phyloP scores from a whole-genome alignment of 1,140 invertebrate genomes.

The Drosophila biarmipes region DNA sequence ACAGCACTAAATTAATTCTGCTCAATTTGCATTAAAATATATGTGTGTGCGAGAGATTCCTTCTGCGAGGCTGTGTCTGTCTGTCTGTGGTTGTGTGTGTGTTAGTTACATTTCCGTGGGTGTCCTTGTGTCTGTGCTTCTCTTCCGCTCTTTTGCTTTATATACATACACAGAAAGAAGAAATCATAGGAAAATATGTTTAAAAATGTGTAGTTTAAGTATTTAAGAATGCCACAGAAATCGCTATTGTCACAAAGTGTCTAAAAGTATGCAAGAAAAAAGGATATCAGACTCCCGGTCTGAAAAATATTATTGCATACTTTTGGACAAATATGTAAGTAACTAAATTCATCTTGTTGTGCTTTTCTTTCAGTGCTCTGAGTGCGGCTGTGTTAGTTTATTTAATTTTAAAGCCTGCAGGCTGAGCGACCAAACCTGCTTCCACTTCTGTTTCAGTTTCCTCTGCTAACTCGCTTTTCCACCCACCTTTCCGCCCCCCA shows the following conservation, averaged over 20 bases:
- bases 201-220: too few relatives aligned
- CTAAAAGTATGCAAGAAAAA: too few relatives aligned
- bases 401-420: constrained; percentile 68
- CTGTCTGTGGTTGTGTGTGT: constrained; percentile 24
- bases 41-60: constrained; percentile 38
- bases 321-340: neutral
- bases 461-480: constrained; percentile 3
- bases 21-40: constrained; percentile 83
- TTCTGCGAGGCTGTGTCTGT: constrained; percentile 13
- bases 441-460: constrained; percentile 26
- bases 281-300: too few relatives aligned
- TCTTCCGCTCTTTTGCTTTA: constrained; percentile 5
- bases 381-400: constrained; percentile 54
- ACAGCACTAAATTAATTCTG: constrained; percentile 82
- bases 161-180: neutral
- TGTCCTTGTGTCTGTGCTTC: constrained; percentile 16
- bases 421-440: constrained; percentile 36
- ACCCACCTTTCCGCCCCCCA: neutral
- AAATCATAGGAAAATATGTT: neutral
- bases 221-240: too few relatives aligned
- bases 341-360: neutral
- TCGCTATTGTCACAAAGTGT: too few relatives aligned
- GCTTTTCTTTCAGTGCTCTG: neutral
- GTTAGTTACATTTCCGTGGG: constrained; percentile 70
- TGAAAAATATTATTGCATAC: too few relatives aligned